Evolutionary conservation across 2,888 invertebrate species (phyloP).

Genomic region (Pachycephus smyrnensis): DNA sequence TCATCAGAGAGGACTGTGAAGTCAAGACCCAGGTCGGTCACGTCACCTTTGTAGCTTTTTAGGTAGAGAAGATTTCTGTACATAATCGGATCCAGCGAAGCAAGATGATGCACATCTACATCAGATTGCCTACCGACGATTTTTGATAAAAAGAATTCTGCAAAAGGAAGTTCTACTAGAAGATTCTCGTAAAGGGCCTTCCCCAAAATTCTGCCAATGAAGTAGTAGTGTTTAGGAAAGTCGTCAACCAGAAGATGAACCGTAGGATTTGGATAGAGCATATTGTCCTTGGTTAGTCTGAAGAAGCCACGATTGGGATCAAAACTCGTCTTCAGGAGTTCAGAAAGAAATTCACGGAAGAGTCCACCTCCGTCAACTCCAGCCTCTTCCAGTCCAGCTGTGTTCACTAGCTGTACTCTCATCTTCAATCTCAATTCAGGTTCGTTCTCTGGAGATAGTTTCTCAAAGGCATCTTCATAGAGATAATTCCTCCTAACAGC

Average conservation of each 20-base stretch:
- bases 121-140: constrained; percentile 82
- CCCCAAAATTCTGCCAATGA: constrained; percentile 93
- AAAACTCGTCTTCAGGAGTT: constrained; percentile 93
- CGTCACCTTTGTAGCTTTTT: constrained; percentile 87
- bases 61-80: constrained; percentile 91
- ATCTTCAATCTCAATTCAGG: constrained; percentile 88
- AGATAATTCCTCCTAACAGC: constrained; percentile 89
- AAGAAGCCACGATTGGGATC: constrained; percentile 98
- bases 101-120: constrained; percentile 91
- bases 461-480: constrained; percentile 98
- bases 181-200: constrained; percentile 97
- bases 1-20: constrained; percentile 93
- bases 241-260: constrained; percentile 88
- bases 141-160: constrained; percentile 95
- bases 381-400: constrained; percentile 92
- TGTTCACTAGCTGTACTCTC: constrained; percentile 90
- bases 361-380: constrained; percentile 98
- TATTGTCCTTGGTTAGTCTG: constrained; percentile 87
- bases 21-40: constrained; percentile 89
- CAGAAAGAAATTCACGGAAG: constrained; percentile 94
- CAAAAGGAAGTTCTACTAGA: constrained; percentile 93
- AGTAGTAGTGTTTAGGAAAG: constrained; percentile 91
- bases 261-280: constrained; percentile 96
- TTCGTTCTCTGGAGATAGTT: constrained; percentile 90
- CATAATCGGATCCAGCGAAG: constrained; percentile 91